Percentiles rank a stretch among this genome's conserved stretches.
Conservation (phyloP, 2,113 vertebrate species). For the Paradisaea rubra region DNA sequence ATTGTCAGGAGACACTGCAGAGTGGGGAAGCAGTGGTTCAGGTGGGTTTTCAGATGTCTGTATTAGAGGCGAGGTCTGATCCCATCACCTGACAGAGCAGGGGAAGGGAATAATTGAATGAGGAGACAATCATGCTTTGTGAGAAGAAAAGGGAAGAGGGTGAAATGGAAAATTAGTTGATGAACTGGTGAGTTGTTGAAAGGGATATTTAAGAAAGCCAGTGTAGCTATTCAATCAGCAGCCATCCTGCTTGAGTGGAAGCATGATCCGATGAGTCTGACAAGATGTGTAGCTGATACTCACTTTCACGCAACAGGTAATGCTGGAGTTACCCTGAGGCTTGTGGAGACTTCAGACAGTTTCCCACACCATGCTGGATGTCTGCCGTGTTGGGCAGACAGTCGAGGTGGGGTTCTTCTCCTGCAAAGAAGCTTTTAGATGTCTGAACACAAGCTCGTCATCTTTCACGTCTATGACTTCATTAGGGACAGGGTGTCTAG, state of each 20-base stretch:
- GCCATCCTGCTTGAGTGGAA: neutral
- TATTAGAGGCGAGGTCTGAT: neutral
- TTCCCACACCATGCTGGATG: neutral
- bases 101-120: neutral
- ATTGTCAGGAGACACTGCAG: neutral
- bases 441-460: neutral
- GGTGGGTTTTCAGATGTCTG: neutral
- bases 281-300: constrained; percentile 27
- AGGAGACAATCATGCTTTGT: neutral
- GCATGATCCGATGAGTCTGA: neutral
- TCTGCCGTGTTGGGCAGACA: constrained; percentile 8
- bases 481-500: neutral
- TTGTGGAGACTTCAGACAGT: constrained; percentile 22
- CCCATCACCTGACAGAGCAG: neutral
- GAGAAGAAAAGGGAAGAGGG: neutral
- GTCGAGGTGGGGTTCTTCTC: neutral
- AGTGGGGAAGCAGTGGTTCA: neutral
- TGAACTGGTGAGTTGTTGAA: neutral
- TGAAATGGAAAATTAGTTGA: neutral
- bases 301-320: neutral
- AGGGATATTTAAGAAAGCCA: neutral
- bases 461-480: neutral
- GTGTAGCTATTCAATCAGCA: neutral
- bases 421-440: neutral
- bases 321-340: constrained; percentile 31